Conservation (phyloP, 2,113 vertebrate genomes). For the Typhlomys cinereus region DNA sequence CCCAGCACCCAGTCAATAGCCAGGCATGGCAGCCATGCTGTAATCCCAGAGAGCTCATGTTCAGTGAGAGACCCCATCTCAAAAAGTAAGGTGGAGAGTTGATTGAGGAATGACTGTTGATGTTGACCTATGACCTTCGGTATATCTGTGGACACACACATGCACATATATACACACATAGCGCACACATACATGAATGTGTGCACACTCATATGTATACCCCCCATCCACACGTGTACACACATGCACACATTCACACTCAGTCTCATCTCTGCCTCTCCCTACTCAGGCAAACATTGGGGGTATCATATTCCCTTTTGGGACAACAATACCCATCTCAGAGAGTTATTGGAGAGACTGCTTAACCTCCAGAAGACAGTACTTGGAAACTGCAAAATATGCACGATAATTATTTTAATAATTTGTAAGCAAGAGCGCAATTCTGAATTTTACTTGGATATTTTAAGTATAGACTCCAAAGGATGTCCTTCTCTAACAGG, state of each 20-base stretch:
- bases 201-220: too few species aligned
- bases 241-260: not conserved
- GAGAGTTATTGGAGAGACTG: not conserved
- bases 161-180: too few species aligned
- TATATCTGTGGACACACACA: too few species aligned
- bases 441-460: conserved; percentile 32
- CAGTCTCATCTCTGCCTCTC: not conserved
- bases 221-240: not conserved
- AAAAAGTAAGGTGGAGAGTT: not conserved
- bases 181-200: not conserved
- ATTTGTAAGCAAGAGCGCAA: not conserved
- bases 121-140: not conserved
- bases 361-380: conserved; percentile 1
- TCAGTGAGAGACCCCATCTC: not conserved
- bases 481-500: not conserved
- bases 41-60: not conserved
- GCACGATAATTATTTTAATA: conserved; percentile 1
- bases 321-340: not conserved
- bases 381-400: not conserved
- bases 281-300: not conserved
- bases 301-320: not conserved
- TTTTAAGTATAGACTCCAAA: not conserved
- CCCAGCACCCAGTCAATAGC: not conserved
- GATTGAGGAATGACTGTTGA: not conserved
- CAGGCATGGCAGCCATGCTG: not conserved